Conservation (phyloP, 2,888 invertebrate genomes). For the Heliconius sara region DNA sequence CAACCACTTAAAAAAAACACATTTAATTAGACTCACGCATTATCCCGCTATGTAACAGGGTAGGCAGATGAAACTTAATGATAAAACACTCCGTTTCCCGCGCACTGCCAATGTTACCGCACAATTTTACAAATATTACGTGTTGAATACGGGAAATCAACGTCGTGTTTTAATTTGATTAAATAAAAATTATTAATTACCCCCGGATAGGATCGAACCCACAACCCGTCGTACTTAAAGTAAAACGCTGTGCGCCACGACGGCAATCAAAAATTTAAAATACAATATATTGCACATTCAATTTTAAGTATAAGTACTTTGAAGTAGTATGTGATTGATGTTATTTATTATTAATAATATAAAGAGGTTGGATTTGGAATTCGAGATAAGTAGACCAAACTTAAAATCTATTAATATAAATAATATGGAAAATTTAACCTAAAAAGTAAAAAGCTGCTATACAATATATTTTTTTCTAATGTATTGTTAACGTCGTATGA, state of each 20-base stretch:
- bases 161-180: not conserved
- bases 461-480: not conserved
- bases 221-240: not conserved
- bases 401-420: conserved; percentile 16
- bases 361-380: conserved; percentile 37
- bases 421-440: conserved; percentile 13
- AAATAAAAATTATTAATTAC: not conserved
- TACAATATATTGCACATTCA: conserved; percentile 14
- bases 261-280: not conserved
- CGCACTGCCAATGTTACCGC: not conserved
- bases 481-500: not conserved
- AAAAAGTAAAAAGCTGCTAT: not conserved
- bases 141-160: too few relatives aligned
- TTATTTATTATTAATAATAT: not conserved
- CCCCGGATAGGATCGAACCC: not conserved
- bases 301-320: conserved; percentile 18
- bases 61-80: not conserved
- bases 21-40: not conserved
- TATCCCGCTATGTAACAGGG: not conserved
- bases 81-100: not conserved
- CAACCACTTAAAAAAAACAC: conserved; percentile 18
- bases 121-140: not conserved
- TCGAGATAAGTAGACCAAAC: conserved; percentile 40
- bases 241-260: not conserved
- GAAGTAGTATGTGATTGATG: not conserved